A percentile compares a stretch with the other conserved stretches of the same genome.
Conservation (phyloP, 1,140 invertebrate species). For the Diplogasteroides magnus region DNA sequence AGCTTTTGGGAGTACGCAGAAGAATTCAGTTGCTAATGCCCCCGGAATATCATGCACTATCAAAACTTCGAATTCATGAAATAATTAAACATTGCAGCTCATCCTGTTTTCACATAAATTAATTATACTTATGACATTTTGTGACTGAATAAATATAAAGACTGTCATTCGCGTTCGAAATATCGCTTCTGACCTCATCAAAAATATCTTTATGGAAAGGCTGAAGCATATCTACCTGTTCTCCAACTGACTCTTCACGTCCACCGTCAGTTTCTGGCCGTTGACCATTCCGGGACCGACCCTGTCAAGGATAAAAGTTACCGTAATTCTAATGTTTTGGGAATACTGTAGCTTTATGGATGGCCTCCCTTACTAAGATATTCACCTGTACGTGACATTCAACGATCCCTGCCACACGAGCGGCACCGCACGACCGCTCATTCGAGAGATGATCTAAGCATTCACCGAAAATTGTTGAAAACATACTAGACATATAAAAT, state of each 20-base stretch:
- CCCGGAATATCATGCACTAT: too few species aligned
- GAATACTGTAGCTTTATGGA: too few species aligned
- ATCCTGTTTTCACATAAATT: not conserved
- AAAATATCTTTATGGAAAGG: too few species aligned
- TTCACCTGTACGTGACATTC: not conserved
- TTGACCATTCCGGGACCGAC: not conserved
- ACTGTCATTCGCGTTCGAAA: too few species aligned
- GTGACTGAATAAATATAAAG: not conserved
- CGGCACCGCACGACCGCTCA: not conserved
- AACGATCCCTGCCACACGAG: not conserved
- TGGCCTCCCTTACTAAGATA: too few species aligned
- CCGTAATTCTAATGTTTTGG: not conserved
- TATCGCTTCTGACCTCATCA: too few species aligned
- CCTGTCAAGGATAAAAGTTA: not conserved
- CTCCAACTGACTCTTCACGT: not conserved
- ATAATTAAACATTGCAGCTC: too few species aligned
- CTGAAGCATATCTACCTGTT: not conserved
- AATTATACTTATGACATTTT: not conserved
- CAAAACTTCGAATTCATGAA: too few species aligned
- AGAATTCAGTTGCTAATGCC: too few species aligned
- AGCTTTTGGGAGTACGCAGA: too few species aligned
- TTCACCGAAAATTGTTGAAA: too few species aligned
- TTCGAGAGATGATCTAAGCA: conserved; percentile 18
- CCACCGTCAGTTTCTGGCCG: not conserved
- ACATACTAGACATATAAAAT: too few species aligned